These are phyloP conservation scores for Galemys pyrenaicus DNA, from an alignment of 2,113 vertebrate species.

Conservation along the genomic window DNA sequence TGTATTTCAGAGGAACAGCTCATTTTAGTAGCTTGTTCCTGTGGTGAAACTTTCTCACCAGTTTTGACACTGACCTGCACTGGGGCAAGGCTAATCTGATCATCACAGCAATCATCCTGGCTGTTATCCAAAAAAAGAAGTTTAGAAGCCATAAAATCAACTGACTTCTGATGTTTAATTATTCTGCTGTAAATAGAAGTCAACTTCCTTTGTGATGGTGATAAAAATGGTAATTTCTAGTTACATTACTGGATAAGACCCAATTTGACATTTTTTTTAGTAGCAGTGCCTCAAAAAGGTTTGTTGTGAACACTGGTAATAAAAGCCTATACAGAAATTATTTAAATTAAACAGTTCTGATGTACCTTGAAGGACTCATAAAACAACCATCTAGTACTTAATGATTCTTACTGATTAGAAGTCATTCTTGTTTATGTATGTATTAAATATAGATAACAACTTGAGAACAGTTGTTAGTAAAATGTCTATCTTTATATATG, in stretches of 20 bases:
- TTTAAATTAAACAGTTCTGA: background rate
- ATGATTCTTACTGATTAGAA: slow-evolving; percentile 8
- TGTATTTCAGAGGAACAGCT: background rate
- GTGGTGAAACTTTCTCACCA: background rate
- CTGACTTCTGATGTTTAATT: background rate
- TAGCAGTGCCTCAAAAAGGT: background rate
- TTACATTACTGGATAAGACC: background rate
- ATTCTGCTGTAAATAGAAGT: background rate
- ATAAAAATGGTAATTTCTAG: background rate
- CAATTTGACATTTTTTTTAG: background rate
- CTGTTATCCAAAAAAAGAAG: background rate
- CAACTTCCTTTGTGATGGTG: background rate
- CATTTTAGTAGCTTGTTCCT: background rate
- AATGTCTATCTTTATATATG: background rate
- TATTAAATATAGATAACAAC: slow-evolving; percentile 7
- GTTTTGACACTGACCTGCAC: background rate
- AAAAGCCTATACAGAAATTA: background rate
- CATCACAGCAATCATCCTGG: background rate
- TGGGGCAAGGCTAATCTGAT: background rate
- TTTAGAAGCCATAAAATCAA: background rate
- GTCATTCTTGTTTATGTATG: background rate
- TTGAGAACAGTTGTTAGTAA: background rate
- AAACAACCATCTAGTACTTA: background rate
- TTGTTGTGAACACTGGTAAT: background rate
- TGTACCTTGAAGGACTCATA: background rate